Base-by-base conservation (phyloP, 2,797 vertebrate species). In the Tenualosa ilisha region DNA sequence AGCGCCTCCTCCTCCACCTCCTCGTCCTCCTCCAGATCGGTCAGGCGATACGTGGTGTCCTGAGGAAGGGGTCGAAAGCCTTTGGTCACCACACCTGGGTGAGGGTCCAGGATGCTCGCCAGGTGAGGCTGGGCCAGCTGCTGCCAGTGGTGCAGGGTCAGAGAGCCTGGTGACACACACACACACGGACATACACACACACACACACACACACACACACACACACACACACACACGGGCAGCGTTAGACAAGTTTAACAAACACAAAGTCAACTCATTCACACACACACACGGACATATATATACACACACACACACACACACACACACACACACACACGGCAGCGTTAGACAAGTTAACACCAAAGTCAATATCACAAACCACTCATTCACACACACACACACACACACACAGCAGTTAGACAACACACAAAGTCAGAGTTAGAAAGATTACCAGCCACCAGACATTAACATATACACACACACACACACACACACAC, bases 71-170 rank as follows among this genome's bases (percentile, higher is more conserved):
- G 95, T 7, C 96, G 96, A 93, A 97, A 99, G 22, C 97, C 98
- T 91, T 99, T 99, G 20, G 98, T 99, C 84, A 99, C 96, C 40
- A 99, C 97, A 1, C 98, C 98, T 0, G 98, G 98, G 86, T 98
- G 97, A 11, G 97, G 96, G 92, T 99, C 98, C 87, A 99, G 94
- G 92, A 99, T 98, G 88, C 97, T 97, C 91, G 96, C 98, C 63
- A 99, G 93, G 93, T 99, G 97, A n/a, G 98, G 98, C 88, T 96
- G 95, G 84, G 98, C 98, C 63, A 99, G 95, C 93, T 99, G 98
- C 93, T 99, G 98, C 98, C 98, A 99, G 22, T 99, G 98, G 88
- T 98, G 96, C 68, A 99, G 96, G 4, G 98, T 99, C 93, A 98
- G 94, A 17, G 98, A 99, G 83, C 98, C 98, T 99, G n/a, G 22